Evolutionary conservation across 2,888 invertebrate species (phyloP).

Genomic region (Drosophila cracens): DNA sequence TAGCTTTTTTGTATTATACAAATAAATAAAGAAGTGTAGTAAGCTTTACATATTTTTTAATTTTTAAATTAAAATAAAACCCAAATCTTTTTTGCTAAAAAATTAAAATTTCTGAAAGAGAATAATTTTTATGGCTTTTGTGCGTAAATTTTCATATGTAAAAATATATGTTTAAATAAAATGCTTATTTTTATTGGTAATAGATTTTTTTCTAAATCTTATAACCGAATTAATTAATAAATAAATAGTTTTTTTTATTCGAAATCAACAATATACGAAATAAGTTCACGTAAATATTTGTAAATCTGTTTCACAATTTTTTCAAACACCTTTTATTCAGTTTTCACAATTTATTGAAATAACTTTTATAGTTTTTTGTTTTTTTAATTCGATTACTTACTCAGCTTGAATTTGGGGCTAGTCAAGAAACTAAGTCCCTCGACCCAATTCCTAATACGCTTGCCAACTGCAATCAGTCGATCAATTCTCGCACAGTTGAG

Average conservation of each 20-base stretch:
- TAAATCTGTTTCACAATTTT: not conserved
- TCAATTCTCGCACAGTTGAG: not conserved
- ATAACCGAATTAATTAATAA: not conserved
- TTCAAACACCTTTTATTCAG: not conserved
- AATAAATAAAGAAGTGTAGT: not conserved
- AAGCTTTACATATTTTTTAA: not conserved
- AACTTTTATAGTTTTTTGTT: too few species aligned
- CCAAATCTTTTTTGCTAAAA: not conserved
- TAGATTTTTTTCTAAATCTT: not conserved
- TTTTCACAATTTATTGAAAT: constrained; percentile 1
- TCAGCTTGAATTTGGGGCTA: not conserved
- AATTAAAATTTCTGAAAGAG: fast-evolving
- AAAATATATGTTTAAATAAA: not conserved
- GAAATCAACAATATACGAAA: not conserved
- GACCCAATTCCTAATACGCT: constrained; percentile 22
- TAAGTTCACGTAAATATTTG: not conserved
- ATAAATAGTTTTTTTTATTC: not conserved
- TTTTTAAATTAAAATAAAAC: not conserved
- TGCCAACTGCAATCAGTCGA: constrained; percentile 33
- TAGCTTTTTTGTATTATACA: not conserved
- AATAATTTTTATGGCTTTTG: not conserved
- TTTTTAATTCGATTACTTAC: constrained; percentile 6
- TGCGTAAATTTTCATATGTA: too few species aligned
- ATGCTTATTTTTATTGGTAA: not conserved
- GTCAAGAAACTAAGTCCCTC: constrained; percentile 1